Base-by-base conservation (phyloP, 2,888 invertebrate genomes). In the Congeria kusceri region DNA sequence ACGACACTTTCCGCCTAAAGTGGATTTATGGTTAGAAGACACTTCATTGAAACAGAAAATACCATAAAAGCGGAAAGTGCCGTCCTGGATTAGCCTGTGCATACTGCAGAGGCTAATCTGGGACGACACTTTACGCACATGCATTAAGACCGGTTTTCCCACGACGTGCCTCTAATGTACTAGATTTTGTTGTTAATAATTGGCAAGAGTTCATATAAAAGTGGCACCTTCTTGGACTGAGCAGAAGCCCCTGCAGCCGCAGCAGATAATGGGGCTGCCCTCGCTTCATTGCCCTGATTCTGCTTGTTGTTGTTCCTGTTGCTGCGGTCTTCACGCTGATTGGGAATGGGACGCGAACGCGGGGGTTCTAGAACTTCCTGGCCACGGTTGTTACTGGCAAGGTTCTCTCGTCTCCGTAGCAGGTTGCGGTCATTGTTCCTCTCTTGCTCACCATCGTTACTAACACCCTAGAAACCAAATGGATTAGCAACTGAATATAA, bases 351-450 rank as follows among this genome's bases (percentile, higher is more conserved):
- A 44, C 75, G 63, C 1, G 62, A 39, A 1, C 62, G 61, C 23
- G 32, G 64, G n/a, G 46, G 39, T n/a, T 64, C 71, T 28, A 63
- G 25, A 23, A 28, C 39, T 3, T 29, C 23, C 59, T 89, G 89
- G 28, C 84, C 86, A 9, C 87, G 71, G 9, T 75, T 83, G 72
- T 85, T 84, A 75, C 88, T 88, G 7, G 87, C 78, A 5, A 85
- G 81, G 25, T 86, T 85, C 20, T 87, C 87, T 27, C 88, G 78
- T 18, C 88, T 75, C n/a, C 82, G 83, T 9, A 88, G 69, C 39
- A 89, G 66, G 32, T 86, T 85, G 46, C 89, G 77, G 32, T 91
- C 91, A 83, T 91, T 91, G 69, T 91, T 91, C 53, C 87, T 88
- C 46, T 72, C 71, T 18, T 25, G 53, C 62, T 90, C 91, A 9